These are phyloP conservation scores for Odiellus spinosus DNA, from an alignment of 2,888 invertebrate species.

Conservation along the genomic window DNA sequence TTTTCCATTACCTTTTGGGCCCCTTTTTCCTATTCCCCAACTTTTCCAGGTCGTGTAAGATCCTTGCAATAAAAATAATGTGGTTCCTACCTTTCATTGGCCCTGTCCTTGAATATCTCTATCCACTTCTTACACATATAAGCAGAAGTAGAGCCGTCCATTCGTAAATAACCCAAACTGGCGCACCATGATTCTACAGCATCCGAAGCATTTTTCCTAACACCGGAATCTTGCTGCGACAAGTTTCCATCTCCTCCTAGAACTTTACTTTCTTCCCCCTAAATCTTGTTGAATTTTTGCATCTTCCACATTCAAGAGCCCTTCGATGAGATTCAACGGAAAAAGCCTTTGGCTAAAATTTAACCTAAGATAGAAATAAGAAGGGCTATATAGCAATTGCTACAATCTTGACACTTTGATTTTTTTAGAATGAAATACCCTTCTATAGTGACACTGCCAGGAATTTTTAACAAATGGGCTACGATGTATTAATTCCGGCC, in stretches of 20 bases:
- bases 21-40: too few relatives aligned
- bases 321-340: slow-evolving; percentile 81
- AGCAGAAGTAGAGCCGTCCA: slow-evolving; percentile 81
- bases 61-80: too few relatives aligned
- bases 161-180: slow-evolving; percentile 69
- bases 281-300: slow-evolving; percentile 32
- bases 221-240: slow-evolving; percentile 2
- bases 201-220: slow-evolving; percentile 26
- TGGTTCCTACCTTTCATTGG: slow-evolving; percentile 64
- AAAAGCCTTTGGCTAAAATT: slow-evolving; percentile 92
- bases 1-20: too few relatives aligned
- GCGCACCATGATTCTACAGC: slow-evolving; percentile 51
- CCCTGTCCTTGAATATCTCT: slow-evolving; percentile 68
- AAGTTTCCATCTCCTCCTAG: slow-evolving; percentile 41
- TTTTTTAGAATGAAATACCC: too few relatives aligned
- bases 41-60: too few relatives aligned
- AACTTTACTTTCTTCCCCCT: too few relatives aligned
- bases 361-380: slow-evolving; percentile 41
- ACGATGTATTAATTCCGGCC: too few relatives aligned
- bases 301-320: slow-evolving; percentile 47
- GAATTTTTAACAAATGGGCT: too few relatives aligned
- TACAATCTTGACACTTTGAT: too few relatives aligned
- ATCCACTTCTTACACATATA: slow-evolving; percentile 71
- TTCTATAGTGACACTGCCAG: too few relatives aligned
- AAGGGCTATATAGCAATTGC: too few relatives aligned